Evolutionary conservation across 1,140 invertebrate species (phyloP), one percentile per base, ranked within the genome.

Genomic region (Temnothorax longispinosus): DNA sequence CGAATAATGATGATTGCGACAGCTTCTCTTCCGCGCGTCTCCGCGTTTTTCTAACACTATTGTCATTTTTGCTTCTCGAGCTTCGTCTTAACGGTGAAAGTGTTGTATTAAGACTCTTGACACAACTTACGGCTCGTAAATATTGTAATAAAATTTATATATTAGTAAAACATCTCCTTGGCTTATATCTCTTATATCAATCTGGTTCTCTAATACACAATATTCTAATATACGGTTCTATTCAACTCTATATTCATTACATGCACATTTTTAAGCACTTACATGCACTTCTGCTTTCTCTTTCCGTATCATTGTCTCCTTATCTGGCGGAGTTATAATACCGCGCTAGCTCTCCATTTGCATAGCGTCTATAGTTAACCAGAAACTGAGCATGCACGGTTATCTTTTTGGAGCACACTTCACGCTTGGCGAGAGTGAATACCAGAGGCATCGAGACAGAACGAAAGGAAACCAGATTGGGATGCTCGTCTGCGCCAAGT

Each of bases 371-470:
- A 87, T 67, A 78, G 80, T 76, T 65, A 80, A 87, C 89, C 78
- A 89, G 89, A 90, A 90, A 91, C 90, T 84, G 84, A 91, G 85
- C 87, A 82, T 92, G 87, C 75, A 82, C 89, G 88, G 91, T 93
- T 93, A 93, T 93, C 92, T 93, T 93, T 93, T 92, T 93, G 87
- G 91, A 87, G 82, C 91, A 90, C 78, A 82, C 71, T 85, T 77
- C 76, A 69, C 35, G 60, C 15, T 41, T 58, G 72, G 27, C 84
- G 65, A 71, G 81, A 89, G 74, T 78, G 67, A 86, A 84, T 84
- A 52, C 69, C 56, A 47, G 69, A 84, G 44, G 80, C 72, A 75
- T 62, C 47, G 84, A 64, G 60, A 38, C 21, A n/a, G 72, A 85
- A 85, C 35, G 84, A 41, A 35, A 85, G 84, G 74, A 85, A 76